Conservation (phyloP, 1,140 invertebrate genomes). For the Bombus breviceps region DNA sequence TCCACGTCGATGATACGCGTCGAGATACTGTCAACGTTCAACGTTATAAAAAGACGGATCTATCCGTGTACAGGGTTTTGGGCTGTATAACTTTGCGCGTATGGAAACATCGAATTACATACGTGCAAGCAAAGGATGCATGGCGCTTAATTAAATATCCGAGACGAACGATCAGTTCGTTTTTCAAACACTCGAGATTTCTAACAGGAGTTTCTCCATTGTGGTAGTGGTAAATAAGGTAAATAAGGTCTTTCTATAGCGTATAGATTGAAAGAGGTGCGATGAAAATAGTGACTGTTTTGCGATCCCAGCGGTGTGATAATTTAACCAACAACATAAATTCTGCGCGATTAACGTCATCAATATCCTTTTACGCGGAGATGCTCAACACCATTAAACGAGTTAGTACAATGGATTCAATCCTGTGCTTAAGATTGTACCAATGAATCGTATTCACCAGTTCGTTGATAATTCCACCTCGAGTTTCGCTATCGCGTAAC, state of each 20-base stretch:
- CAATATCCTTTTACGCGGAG: not conserved
- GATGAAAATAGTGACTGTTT: not conserved
- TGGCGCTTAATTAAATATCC: constrained; percentile 1
- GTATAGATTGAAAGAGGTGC: not conserved
- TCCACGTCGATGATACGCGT: constrained; percentile 36
- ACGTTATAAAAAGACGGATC: not conserved
- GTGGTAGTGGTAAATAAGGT: no score
- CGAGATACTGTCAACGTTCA: constrained; percentile 36
- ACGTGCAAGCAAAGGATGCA: not conserved
- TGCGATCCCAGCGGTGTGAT: not conserved
- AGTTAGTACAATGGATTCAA: not conserved
- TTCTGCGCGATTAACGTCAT: constrained; percentile 5
- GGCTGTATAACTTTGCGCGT: not conserved
- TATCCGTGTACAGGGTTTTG: not conserved
- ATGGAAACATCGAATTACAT: not conserved
- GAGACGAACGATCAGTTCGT: not conserved
- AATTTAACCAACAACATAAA: not conserved
- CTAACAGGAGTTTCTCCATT: no score
- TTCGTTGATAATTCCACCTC: constrained; percentile 6
- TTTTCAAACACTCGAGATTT: not conserved
- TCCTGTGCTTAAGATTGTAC: not conserved
- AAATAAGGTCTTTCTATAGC: not conserved
- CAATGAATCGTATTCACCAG: not conserved
- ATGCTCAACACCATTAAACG: not conserved
- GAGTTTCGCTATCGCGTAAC: not conserved